Percentiles rank a stretch among this genome's conserved stretches.
Evolutionary conservation across 2,113 vertebrate species (phyloP).

Genomic region (Xiphorhynchus elegans): DNA sequence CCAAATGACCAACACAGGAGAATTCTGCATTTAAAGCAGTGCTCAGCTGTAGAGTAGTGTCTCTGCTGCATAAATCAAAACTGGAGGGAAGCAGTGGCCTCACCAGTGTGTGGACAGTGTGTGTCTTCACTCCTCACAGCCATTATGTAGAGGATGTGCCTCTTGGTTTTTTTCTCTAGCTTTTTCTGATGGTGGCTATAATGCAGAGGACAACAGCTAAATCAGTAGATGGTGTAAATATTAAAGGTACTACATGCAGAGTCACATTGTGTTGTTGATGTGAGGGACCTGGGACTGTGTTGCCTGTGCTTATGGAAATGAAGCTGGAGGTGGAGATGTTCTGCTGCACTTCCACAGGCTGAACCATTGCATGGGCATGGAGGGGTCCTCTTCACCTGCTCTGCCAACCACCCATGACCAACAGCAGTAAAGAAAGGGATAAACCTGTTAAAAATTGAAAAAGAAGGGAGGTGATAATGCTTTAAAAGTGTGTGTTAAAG

Average conservation of each 20-base stretch:
- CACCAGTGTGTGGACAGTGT: neutral
- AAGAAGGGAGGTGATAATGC: neutral
- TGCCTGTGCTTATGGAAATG: conserved; percentile 11
- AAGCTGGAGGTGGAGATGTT: conserved; percentile 4
- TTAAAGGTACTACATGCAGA: neutral
- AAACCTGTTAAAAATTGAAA: neutral
- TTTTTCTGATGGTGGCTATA: neutral
- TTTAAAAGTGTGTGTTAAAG: neutral
- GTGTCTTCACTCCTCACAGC: neutral
- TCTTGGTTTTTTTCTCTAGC: neutral
- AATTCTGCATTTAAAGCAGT: neutral
- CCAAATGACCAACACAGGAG: neutral
- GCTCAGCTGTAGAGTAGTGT: neutral
- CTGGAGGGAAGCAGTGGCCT: neutral
- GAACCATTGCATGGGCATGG: neutral
- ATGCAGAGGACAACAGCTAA: neutral
- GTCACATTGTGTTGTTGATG: neutral
- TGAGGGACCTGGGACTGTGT: neutral
- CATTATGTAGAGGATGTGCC: neutral
- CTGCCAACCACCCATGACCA: neutral
- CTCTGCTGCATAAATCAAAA: neutral
- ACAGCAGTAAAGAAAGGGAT: neutral
- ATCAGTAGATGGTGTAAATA: neutral
- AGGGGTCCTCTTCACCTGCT: neutral
- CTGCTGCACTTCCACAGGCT: neutral